Evolutionary conservation across 2,888 invertebrate species (phyloP), one percentile per base, ranked within the genome.

Genomic region (Dermolepida albohirtum): DNA sequence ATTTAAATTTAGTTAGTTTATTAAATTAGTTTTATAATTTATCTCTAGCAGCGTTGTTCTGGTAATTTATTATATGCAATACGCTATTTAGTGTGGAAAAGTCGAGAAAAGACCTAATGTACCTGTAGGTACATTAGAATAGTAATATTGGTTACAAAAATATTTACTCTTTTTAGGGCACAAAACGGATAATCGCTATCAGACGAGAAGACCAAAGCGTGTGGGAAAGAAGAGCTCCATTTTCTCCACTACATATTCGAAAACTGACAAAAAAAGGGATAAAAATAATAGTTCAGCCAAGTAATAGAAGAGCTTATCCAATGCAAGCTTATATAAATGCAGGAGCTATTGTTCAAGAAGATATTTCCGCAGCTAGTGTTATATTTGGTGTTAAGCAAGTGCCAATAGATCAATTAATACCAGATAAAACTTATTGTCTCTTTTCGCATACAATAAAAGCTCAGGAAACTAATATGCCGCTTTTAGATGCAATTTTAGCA

Each of bases 371-470:
- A 78, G 98, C 99, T 0, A 92, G 91, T 47, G 92, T 99, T 0
- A 97, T 99, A 76, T 96, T 99, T 78, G 98, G 99, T 0, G 99
- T 99, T 4, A 99, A 99, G 79, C 95, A 96, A 83, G 92, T 93
- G 0, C 98, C 98, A 0, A 89, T 96, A 7, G 97, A 97, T 78
- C 89, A 93, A 44, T 87, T 99, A 8, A 91, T 98, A 70, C 96
- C 98, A 0, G 92, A 97, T 79, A 98, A 97, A 84, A 98, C 99
- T 0, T 99, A 98, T 80, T 97, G 97, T 78, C 94, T 99, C 84
- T 99, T 99, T 84, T 98, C 98, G 0, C 99, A 99, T 82, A 99
- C 98, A 0, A 99, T 99, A 77, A 99, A 99, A 84, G 99, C 98
- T 0, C 99, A 99, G 83, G 97, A 97, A 79, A 92, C 92, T 44